Base-by-base conservation (phyloP, 2,113 vertebrate species). In the Poicephalus meyeri region DNA sequence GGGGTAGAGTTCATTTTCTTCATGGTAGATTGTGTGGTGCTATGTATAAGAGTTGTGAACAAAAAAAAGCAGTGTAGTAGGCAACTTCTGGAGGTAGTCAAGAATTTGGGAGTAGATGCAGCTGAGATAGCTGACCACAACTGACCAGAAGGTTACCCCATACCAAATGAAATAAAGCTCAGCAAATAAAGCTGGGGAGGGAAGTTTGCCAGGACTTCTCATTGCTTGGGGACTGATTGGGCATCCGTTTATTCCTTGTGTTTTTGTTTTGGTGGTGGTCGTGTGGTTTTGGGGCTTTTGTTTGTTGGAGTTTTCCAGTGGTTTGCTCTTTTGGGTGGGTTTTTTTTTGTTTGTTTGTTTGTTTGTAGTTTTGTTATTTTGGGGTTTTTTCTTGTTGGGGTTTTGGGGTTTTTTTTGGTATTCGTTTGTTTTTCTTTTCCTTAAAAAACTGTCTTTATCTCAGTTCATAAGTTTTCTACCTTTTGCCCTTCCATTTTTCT, bases 231-330 rank as follows among this genome's bases (percentile, higher is more conserved):
- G 7, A 15, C 6, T 17, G 4, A 11, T 20, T 56, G 16, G 3
- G 35, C 37, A 80, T 5, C 2, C 39, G 5, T 0, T n/a, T 11
- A 66, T 77, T 41, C 3, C 12, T 58, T 42, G 7, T 35, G 2
- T 7, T 42, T 79, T 79, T 24, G 2, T 72, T 81, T 77, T 58
- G 19, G 2, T 7, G 6, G 5, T 23, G 6, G 2, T 53, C 3
- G 4, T 35, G 42, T 16, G 8, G 3, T 8, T 4, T 21, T 41
- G 15, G 2, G n/a, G 21, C 6, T 33, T 52, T 63, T 10, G 6
- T 33, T 55, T 33, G 3, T 2, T 11, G 14, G 10, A 3, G 2
- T 16, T 65, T 21, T 10, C 33, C 13, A 23, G 20, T 35, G 24
- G 10, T 17, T 37, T 24, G 23, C 7, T 60, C 7, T 37, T 25